phyloP scores from a whole-genome alignment of 1,140 invertebrate species.

The Calycopis cecrops region DNA sequence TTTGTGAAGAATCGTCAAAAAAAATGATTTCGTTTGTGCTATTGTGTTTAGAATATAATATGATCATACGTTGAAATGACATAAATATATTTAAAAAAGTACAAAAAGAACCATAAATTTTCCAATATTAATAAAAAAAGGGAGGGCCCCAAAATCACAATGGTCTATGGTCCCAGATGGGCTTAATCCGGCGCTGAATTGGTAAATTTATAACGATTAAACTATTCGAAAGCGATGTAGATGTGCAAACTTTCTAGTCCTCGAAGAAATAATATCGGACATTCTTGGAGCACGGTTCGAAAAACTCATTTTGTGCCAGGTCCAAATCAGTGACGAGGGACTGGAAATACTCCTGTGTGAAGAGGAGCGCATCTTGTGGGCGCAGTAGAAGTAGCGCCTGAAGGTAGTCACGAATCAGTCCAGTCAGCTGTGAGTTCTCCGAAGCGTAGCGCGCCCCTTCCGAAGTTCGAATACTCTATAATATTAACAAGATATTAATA shows the following conservation, averaged over 20 bases:
- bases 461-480: constrained; percentile 57
- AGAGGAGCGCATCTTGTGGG: constrained; percentile 76
- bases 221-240: no score
- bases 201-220: no score
- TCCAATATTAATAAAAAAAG: no score
- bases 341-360: constrained; percentile 77
- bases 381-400: constrained; percentile 76
- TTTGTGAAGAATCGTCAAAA: no score
- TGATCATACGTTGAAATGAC: no score
- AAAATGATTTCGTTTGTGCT: no score
- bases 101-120: no score
- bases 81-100: no score
- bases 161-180: no score
- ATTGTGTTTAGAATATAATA: no score
- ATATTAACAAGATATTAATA: constrained; percentile 14
- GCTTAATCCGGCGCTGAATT: no score
- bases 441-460: constrained; percentile 73
- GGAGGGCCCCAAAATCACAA: no score
- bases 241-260: constrained; percentile 29
- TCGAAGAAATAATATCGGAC: constrained; percentile 66
- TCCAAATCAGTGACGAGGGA: constrained; percentile 62
- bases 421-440: constrained; percentile 75
- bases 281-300: constrained; percentile 53
- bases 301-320: constrained; percentile 67
- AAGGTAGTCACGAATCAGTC: constrained; percentile 76